These are phyloP conservation scores for Delichon dasypus DNA, from an alignment of 2,797 vertebrate species.

Conservation along the genomic window DNA sequence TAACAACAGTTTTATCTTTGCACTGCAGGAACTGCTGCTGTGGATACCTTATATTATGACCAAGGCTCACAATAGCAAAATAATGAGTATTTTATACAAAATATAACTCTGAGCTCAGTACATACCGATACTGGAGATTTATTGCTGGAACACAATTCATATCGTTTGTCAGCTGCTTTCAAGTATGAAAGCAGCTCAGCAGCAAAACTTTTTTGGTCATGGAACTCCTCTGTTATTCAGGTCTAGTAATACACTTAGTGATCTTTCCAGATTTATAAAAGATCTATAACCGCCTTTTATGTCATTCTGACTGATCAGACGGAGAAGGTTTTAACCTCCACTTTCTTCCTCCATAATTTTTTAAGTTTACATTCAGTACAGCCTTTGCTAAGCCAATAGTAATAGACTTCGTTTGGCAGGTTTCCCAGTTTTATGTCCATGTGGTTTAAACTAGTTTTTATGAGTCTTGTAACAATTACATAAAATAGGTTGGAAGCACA, in stretches of 20 bases:
- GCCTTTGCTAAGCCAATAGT: not conserved
- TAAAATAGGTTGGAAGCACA: not conserved
- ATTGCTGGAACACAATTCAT: not conserved
- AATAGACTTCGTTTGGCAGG: not conserved
- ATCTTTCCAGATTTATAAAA: not conserved
- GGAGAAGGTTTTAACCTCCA: not conserved
- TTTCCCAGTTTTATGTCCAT: not conserved
- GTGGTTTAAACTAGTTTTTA: not conserved
- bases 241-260: not conserved
- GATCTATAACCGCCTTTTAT: not conserved
- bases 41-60: not conserved
- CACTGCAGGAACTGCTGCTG: not conserved
- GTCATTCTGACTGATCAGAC: not conserved
- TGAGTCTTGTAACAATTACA: not conserved
- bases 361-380: not conserved
- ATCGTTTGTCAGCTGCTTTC: not conserved
- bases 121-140: not conserved
- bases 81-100: not conserved
- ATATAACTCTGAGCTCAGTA: not conserved
- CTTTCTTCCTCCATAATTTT: not conserved
- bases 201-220: not conserved
- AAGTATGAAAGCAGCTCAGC: not conserved
- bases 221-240: not conserved
- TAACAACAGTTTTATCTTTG: not conserved
- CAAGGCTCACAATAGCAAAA: not conserved